Conservation (phyloP, 2,888 invertebrate species). For the Hartigia nigra region DNA sequence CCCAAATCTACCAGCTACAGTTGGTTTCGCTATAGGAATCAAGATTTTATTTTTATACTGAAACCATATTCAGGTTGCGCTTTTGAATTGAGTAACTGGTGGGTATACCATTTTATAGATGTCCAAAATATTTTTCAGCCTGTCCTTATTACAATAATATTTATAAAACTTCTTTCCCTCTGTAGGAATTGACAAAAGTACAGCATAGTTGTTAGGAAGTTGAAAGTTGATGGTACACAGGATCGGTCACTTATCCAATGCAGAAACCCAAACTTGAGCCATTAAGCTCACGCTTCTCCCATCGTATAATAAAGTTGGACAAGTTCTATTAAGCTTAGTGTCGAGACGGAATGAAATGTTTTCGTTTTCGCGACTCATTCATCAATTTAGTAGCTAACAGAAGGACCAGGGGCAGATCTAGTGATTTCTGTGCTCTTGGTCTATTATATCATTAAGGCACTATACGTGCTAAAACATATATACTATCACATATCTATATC, state of each 20-base stretch:
- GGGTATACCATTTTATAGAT: neutral
- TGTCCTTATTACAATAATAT: neutral
- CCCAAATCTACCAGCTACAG: too few relatives aligned
- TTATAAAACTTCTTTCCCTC: neutral
- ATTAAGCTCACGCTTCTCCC: slow-evolving; percentile 47
- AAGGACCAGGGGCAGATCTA: slow-evolving; percentile 14
- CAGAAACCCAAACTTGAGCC: slow-evolving; percentile 23
- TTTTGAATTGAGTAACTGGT: neutral
- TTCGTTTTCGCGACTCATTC: slow-evolving; percentile 55
- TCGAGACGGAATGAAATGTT: slow-evolving; percentile 36
- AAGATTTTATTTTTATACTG: neutral
- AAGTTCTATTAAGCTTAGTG: slow-evolving; percentile 59
- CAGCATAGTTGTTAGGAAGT: neutral
- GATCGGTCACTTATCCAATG: slow-evolving; percentile 29
- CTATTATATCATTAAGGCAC: neutral
- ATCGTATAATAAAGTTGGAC: slow-evolving; percentile 61
- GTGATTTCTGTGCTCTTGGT: neutral
- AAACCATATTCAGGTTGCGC: neutral
- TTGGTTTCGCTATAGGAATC: neutral
- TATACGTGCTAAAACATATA: neutral
- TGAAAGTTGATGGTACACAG: neutral
- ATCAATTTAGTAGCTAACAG: slow-evolving; percentile 56
- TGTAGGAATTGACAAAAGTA: neutral
- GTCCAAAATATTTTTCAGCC: neutral
- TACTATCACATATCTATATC: too few relatives aligned